Evolutionary conservation across 2,113 vertebrate genomes (phyloP), one percentile per base, ranked within the genome.

Genomic region (Chaenocephalus aceratus): DNA sequence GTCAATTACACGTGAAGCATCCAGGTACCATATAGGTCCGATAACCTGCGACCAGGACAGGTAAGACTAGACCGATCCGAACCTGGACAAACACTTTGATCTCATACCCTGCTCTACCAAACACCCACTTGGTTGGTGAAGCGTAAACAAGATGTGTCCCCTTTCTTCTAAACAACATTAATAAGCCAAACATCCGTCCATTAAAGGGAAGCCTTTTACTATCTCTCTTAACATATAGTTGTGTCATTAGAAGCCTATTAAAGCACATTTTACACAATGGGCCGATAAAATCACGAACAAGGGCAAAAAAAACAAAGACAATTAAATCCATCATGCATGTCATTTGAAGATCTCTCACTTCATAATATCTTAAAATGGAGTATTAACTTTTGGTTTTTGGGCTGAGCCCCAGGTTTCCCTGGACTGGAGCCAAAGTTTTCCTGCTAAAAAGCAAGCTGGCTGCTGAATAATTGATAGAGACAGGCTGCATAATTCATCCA

Each of bases 401-500:
- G 53, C 23, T 64, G 46, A 72, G 18, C 59, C 67, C 7, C 51
- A 77, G 74, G 44, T 30, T 73, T 46, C 51, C 64, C 26, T 72
- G 70, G 84, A 52, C 30, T 12, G 2, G 7, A 41, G 85, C 88
- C 90, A 88, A 79, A 73, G 64, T 76, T 91, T 89, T 77, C 78
- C 76, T n/a, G 86, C 89, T 89, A 82, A 88, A 92, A 90, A 86
- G 89, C 79, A 89, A 81, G 48, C 72, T 65, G n/a, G 75, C 76
- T 70, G n/a, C 75, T 95, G 68, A 95, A 95, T 95, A 93, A 95
- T 94, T 46, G 64, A 95, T 86, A 5, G 45, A 52, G 44, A 54
- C 41, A 52, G 56, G 59, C 84, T 95, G 92, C 91, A 95, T 95
- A 92, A 95, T 94, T 94, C 67, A 95, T 94, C 90, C 36, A 76